Base-by-base conservation (phyloP, 1,140 invertebrate genomes). In the Eufriesea mexicana region DNA sequence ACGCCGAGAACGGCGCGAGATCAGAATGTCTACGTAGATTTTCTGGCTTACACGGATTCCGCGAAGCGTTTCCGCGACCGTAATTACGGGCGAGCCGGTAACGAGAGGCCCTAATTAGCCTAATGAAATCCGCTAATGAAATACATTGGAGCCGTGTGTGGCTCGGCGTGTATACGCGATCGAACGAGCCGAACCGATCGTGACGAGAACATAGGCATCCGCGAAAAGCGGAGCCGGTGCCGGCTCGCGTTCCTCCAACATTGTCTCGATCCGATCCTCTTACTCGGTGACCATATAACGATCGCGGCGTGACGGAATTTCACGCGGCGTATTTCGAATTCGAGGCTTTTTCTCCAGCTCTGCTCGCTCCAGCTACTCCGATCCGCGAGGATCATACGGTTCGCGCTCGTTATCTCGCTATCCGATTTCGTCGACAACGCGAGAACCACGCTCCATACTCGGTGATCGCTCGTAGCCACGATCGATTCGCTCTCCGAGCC, bases 41-140 rank as follows among this genome's bases (percentile, higher is more conserved):
- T 84, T 87, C 76, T 77, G 68, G 57, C 81, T 78, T 84, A 73
- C 76, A 81, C 67, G 68, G 82, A 87, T 87, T 87, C 85, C 82
- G 73, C 81, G 66, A 72, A 87, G 81, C 85, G 85, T 87, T 86
- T 87, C 86, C 85, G 86, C 85, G 77, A 9, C 59, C 73, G 77
- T 86, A 87, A 87, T 87, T 87, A 86, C 85, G 73, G 47, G 78
- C 80, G 61, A 64, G 67, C 49, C 70, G 74, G 81, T 86, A 87
- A 86, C 85, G 77, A 86, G 76, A 64, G 68, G 28, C 72, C 68
- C 76, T 87, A 87, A 87, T 87, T 87, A 86, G 85, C 82, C 59
- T 86, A 86, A 87, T 86, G 86, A 87, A 87, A 86, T 86, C 80
- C 72, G 80, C 72, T 84, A 84, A 86, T 86, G 86, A 84, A 87